These are phyloP conservation scores for Argyresthia albistria DNA, from an alignment of 2,888 invertebrate species.

Conservation along the genomic window DNA sequence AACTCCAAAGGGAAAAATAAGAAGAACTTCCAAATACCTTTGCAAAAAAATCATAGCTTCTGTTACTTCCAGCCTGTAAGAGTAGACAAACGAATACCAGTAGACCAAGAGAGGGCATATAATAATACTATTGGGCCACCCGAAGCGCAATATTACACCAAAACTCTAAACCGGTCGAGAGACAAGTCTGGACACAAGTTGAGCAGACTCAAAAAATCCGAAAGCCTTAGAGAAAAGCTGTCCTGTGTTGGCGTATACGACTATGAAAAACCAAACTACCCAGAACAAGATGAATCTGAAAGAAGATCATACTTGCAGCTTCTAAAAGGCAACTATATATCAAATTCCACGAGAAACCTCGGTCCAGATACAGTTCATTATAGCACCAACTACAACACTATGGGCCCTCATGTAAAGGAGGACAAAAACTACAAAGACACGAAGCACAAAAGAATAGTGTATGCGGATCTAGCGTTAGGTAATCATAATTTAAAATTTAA, in stretches of 20 bases:
- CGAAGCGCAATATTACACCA: constrained; percentile 57
- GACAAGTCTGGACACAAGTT: constrained; percentile 58
- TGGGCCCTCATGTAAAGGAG: constrained; percentile 39
- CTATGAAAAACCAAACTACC: constrained; percentile 61
- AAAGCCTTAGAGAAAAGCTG: constrained; percentile 60
- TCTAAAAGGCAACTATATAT: constrained; percentile 64
- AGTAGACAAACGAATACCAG: constrained; percentile 68
- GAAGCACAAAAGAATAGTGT: constrained; percentile 66
- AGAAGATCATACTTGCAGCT: constrained; percentile 58
- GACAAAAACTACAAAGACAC: constrained; percentile 32
- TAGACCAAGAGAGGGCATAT: constrained; percentile 55
- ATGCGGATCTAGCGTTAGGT: constrained; percentile 68
- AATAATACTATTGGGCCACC: constrained; percentile 61
- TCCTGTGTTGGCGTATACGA: constrained; percentile 66
- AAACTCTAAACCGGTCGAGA: constrained; percentile 60
- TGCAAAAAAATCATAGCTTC: constrained; percentile 78
- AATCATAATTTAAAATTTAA: constrained; percentile 72
- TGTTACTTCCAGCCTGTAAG: constrained; percentile 78
- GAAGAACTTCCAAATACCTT: constrained; percentile 76
- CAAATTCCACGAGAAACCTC: constrained; percentile 58
- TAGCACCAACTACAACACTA: constrained; percentile 42
- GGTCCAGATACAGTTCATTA: constrained; percentile 40
- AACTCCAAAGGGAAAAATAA: constrained; percentile 66
- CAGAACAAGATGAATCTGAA: constrained; percentile 58
- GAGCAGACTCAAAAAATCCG: constrained; percentile 64